Evolutionary conservation across 2,888 invertebrate genomes (phyloP).

Genomic region (Odontothrips loti): DNA sequence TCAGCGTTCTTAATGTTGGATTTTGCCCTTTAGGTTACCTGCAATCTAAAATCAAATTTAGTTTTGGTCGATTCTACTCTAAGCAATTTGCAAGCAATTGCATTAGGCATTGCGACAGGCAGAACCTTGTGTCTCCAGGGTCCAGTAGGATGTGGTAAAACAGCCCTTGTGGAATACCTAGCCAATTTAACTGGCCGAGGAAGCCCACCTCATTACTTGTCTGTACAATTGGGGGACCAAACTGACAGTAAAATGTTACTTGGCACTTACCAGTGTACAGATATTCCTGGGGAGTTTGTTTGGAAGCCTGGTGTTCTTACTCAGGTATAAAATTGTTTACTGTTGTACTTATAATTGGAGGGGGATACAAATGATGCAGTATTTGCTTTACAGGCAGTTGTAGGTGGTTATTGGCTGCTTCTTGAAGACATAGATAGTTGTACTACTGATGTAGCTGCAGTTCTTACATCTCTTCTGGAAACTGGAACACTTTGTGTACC

Average conservation of each 20-base stretch:
- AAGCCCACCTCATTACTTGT: slow-evolving; percentile 57
- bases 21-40: not conserved
- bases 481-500: slow-evolving; percentile 77
- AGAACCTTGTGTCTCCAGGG: slow-evolving; percentile 74
- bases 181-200: slow-evolving; percentile 68
- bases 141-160: slow-evolving; percentile 93
- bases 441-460: slow-evolving; percentile 85
- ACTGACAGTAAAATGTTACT: slow-evolving; percentile 93
- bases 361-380: not conserved
- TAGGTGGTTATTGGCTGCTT: slow-evolving; percentile 84
- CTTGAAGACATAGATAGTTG: slow-evolving; percentile 95
- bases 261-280: slow-evolving; percentile 91
- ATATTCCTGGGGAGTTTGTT: slow-evolving; percentile 93
- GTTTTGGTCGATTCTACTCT: slow-evolving; percentile 37
- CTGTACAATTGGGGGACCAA: slow-evolving; percentile 94
- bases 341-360: slow-evolving; percentile 1
- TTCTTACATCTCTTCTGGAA: slow-evolving; percentile 80
- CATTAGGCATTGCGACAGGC: slow-evolving; percentile 73
- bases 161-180: slow-evolving; percentile 79
- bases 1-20: slow-evolving; percentile 27
- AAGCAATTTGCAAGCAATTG: slow-evolving; percentile 45
- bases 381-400: slow-evolving; percentile 60
- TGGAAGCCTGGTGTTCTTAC: slow-evolving; percentile 96
- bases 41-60: slow-evolving; percentile 32
- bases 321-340: slow-evolving; percentile 50